These are phyloP conservation scores for Potamarius usumacintae DNA, from an alignment of 2,113 vertebrate species.

Conservation along the genomic window DNA sequence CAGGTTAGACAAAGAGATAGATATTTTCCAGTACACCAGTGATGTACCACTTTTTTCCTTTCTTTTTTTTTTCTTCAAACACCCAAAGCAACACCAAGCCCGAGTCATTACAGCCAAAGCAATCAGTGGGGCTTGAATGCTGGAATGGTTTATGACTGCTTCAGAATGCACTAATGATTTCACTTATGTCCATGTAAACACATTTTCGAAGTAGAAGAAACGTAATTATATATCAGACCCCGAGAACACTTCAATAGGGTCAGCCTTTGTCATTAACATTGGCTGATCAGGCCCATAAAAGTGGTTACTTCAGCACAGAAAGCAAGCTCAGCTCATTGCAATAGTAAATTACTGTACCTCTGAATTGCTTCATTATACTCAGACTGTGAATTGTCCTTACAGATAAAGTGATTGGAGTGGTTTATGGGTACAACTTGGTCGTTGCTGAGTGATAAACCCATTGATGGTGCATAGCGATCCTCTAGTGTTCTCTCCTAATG, in stretches of 20 bases:
- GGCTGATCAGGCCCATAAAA: slow-evolving; percentile 29
- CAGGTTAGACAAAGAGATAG: neutral
- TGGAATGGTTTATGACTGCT: slow-evolving; percentile 24
- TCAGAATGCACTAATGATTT: slow-evolving; percentile 15
- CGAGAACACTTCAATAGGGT: slow-evolving; percentile 17
- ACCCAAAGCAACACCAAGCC: neutral
- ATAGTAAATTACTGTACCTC: neutral
- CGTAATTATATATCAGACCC: slow-evolving; percentile 27
- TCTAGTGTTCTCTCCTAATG: slow-evolving; percentile 29
- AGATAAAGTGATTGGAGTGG: slow-evolving; percentile 23
- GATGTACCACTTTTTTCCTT: neutral
- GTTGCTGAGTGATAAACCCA: slow-evolving; percentile 23
- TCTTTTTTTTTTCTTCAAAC: slow-evolving; percentile 3
- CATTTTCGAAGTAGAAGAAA: slow-evolving; percentile 21
- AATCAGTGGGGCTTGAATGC: neutral
- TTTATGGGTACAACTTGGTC: slow-evolving; percentile 26
- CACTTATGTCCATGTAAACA: slow-evolving; percentile 42
- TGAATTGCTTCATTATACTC: slow-evolving; percentile 35
- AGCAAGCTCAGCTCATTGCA: slow-evolving; percentile 38
- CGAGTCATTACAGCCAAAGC: slow-evolving; percentile 21
- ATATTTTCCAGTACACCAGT: neutral
- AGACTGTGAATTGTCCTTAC: slow-evolving; percentile 33
- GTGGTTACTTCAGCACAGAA: slow-evolving; percentile 21
- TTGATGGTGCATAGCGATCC: slow-evolving; percentile 14
- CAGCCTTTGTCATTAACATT: slow-evolving; percentile 34